Percentiles rank a stretch among this genome's conserved stretches.
Conservation (phyloP, 2,113 vertebrate genomes). For the Esox niger region DNA sequence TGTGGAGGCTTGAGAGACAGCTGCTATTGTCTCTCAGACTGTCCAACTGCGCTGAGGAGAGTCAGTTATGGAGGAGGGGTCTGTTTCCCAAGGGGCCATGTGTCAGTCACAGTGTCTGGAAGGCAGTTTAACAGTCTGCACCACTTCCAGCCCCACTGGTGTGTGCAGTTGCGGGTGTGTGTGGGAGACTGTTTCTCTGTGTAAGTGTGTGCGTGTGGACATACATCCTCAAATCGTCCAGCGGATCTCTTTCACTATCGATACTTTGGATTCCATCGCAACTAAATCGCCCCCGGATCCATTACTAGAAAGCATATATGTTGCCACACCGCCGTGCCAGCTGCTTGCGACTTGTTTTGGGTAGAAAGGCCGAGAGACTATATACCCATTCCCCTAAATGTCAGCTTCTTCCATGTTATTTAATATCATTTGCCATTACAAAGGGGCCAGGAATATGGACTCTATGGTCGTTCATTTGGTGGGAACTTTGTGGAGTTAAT, state of each 20-base stretch:
- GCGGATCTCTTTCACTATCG: slow-evolving; percentile 17
- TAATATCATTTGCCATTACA: slow-evolving; percentile 29
- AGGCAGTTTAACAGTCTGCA: slow-evolving; percentile 26
- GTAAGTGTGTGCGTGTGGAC: slow-evolving; percentile 9
- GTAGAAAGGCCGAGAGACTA: slow-evolving; percentile 24
- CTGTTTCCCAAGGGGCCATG: slow-evolving; percentile 41
- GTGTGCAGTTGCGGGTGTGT: not conserved
- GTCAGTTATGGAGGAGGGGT: slow-evolving; percentile 32
- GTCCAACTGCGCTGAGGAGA: slow-evolving; percentile 29
- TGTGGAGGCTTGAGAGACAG: slow-evolving; percentile 35
- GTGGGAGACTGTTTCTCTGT: too few relatives aligned
- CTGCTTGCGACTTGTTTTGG: slow-evolving; percentile 26
- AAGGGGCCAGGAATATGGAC: slow-evolving; percentile 5
- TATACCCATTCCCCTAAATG: slow-evolving; percentile 14
- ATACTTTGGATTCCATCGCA: slow-evolving; percentile 50
- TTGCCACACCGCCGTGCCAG: slow-evolving; percentile 41
- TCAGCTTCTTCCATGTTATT: slow-evolving; percentile 33
- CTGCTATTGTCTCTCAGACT: slow-evolving; percentile 61
- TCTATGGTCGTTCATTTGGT: slow-evolving; percentile 14
- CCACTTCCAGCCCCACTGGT: slow-evolving; percentile 19
- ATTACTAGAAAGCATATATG: slow-evolving; percentile 33
- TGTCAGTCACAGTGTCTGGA: slow-evolving; percentile 56
- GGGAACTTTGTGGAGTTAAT: not conserved
- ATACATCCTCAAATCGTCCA: too few relatives aligned
- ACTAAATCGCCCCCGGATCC: slow-evolving; percentile 34